Evolutionary conservation across 2,888 invertebrate species (phyloP), one percentile per base, ranked within the genome.

Genomic region (Ceraclea dissimilis): DNA sequence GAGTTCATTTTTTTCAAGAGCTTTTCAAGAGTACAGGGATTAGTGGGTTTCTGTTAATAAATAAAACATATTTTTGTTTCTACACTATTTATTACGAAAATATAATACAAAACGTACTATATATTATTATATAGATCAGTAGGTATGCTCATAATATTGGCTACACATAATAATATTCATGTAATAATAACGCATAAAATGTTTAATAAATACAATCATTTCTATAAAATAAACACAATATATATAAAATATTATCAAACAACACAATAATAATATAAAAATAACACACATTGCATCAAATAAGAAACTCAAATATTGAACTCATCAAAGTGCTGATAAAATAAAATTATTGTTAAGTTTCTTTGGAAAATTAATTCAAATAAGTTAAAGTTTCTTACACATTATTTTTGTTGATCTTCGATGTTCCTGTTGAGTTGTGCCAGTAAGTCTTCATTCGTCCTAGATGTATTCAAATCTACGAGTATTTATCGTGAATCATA

Each of bases 41-140:
- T 4, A 10, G 10, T 6, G 4, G 10, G 4, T 4, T 26, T 10
- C 10, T 26, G 26, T n/a, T 33, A 50, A 33, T 17, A 50, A 50
- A 31, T 8, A 50, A 33, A 10, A 5, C 2, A 60, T 64, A 72
- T 72, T 39, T 39, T 39, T 39, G 70, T 75, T 73, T 71, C 74
- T 71, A 70, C 71, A 69, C 71, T 71, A 72, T 75, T 74, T 75
- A 75, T 76, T 74, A 75, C 73, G 75, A 76, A 74, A 70, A 71
- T 74, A 73, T 73, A 73, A 73, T 74, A 73, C 73, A 73, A 73
- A 73, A 74, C 72, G 70, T 73, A 71, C 73, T 73, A 73, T 74
- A 69, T 71, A 69, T 69, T 72, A 71, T 71, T 59, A 54, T 55
- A 55, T 58, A 26, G 26, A 26, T 26, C 26, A 39, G n/a, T 31